Percentiles rank a stretch among this genome's conserved stretches.
Conservation (phyloP, 2,888 invertebrate species). For the Chromoteleia sp. region DNA sequence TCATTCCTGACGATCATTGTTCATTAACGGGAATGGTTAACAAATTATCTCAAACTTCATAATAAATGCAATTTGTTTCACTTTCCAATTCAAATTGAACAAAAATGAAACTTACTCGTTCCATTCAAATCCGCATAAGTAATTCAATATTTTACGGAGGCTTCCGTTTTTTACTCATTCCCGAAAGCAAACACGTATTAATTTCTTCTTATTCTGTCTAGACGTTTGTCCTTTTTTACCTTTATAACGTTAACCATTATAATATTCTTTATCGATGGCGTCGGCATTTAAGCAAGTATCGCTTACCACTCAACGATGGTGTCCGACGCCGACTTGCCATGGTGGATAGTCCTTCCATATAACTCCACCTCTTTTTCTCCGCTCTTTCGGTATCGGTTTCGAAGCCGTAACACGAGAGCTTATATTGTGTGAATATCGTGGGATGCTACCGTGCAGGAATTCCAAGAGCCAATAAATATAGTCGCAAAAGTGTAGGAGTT, state of each 20-base stretch:
- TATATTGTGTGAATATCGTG: constrained; percentile 66
- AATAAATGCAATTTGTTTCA: not conserved
- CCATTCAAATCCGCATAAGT: constrained; percentile 31
- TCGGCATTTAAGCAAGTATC: constrained; percentile 81
- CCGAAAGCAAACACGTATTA: constrained; percentile 48
- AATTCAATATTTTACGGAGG: constrained; percentile 53
- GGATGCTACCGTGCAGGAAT: constrained; percentile 66
- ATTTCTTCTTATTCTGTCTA: constrained; percentile 61
- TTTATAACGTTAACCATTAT: constrained; percentile 73
- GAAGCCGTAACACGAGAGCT: constrained; percentile 78
- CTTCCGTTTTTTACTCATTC: constrained; percentile 40
- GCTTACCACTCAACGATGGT: constrained; percentile 79
- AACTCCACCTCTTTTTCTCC: constrained; percentile 64
- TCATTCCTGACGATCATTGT: too few relatives aligned
- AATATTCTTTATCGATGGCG: constrained; percentile 75
- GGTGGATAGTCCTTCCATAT: constrained; percentile 58
- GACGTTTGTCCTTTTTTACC: constrained; percentile 53
- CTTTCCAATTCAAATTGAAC: constrained; percentile 1
- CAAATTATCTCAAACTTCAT: too few relatives aligned
- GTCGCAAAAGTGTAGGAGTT: constrained; percentile 38
- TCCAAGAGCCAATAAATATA: constrained; percentile 61
- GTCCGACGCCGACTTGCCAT: constrained; percentile 66
- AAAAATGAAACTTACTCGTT: constrained; percentile 14
- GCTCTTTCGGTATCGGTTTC: constrained; percentile 78
- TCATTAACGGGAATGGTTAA: too few relatives aligned